A percentile compares a stretch with the other conserved stretches of the same genome.
Evolutionary conservation across 2,797 vertebrate species (phyloP).

Genomic region (Oophaga sylvatica): DNA sequence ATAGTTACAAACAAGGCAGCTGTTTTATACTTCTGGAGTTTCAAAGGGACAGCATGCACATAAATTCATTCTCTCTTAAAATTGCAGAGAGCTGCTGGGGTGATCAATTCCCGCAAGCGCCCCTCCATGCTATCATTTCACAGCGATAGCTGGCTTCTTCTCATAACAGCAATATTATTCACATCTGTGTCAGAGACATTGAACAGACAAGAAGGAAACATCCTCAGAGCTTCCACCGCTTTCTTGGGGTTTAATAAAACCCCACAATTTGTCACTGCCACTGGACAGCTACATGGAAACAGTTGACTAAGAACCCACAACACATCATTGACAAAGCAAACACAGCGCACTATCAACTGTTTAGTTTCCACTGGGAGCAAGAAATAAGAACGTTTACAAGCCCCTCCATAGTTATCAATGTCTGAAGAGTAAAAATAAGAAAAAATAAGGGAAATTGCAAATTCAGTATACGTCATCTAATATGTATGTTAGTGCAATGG

Average conservation of each 20-base stretch:
- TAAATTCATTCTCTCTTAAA: constrained; percentile 53
- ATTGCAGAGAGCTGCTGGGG: constrained; percentile 44
- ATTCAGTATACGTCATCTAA: too few species aligned
- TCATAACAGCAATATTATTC: constrained; percentile 57
- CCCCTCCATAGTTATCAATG: too few species aligned
- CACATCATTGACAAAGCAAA: background rate
- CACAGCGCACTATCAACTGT: background rate
- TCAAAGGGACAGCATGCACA: constrained; percentile 55
- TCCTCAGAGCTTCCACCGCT: constrained; percentile 10
- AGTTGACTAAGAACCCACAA: background rate
- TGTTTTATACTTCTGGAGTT: constrained; percentile 59
- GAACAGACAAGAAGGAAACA: constrained; percentile 38
- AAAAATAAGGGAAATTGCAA: too few species aligned
- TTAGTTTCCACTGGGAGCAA: background rate
- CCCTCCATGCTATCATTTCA: constrained; percentile 46
- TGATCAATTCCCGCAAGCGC: constrained; percentile 55
- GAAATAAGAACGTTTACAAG: background rate
- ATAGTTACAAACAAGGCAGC: constrained; percentile 57
- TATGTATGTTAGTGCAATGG: too few species aligned
- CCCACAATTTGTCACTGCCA: constrained; percentile 30
- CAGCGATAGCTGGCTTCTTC: constrained; percentile 53
- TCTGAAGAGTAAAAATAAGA: too few species aligned
- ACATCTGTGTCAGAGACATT: constrained; percentile 47
- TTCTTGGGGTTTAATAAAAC: constrained; percentile 20
- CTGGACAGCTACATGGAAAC: constrained; percentile 2